phyloP scores from a whole-genome alignment of 2,888 invertebrate species.

The Polymixis lichenea region DNA sequence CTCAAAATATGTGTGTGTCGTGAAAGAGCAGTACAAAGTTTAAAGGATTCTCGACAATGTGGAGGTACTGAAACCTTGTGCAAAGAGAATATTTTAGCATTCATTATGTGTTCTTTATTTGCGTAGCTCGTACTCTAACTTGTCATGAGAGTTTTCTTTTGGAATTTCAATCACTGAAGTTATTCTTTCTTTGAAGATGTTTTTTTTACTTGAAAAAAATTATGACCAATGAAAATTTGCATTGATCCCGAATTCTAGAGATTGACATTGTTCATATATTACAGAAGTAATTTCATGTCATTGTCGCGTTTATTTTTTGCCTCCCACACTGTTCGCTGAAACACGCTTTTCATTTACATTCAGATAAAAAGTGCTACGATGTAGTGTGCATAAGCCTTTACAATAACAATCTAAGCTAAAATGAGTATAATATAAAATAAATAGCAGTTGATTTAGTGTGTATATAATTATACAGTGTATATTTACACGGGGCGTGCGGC shows the following conservation, averaged over 20 bases:
- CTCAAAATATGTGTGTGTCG: constrained; percentile 29
- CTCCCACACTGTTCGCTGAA: too few relatives aligned
- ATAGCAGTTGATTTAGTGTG: constrained; percentile 55
- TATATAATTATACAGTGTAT: constrained; percentile 45
- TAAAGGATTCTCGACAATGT: constrained; percentile 46
- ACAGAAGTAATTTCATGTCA: background rate
- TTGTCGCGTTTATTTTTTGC: background rate
- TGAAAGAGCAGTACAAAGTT: constrained; percentile 41
- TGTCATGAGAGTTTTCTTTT: constrained; percentile 24
- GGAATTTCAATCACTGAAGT: constrained; percentile 17
- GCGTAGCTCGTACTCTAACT: constrained; percentile 9
- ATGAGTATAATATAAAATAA: constrained; percentile 61
- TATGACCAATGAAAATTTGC: background rate
- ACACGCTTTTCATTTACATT: background rate
- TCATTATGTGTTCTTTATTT: constrained; percentile 48
- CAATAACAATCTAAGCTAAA: constrained; percentile 57
- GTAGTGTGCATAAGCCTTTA: constrained; percentile 21
- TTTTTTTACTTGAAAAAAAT: background rate
- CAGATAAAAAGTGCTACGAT: background rate
- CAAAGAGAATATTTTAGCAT: constrained; percentile 53
- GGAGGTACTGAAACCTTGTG: constrained; percentile 25
- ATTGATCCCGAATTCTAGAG: background rate
- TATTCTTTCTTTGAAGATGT: background rate
- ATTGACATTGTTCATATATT: background rate
- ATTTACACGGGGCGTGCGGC: constrained; percentile 30